Percentiles rank a stretch among this genome's conserved stretches.
Evolutionary conservation across 2,113 vertebrate genomes (phyloP).

Genomic region (Corydoras maculifer): DNA sequence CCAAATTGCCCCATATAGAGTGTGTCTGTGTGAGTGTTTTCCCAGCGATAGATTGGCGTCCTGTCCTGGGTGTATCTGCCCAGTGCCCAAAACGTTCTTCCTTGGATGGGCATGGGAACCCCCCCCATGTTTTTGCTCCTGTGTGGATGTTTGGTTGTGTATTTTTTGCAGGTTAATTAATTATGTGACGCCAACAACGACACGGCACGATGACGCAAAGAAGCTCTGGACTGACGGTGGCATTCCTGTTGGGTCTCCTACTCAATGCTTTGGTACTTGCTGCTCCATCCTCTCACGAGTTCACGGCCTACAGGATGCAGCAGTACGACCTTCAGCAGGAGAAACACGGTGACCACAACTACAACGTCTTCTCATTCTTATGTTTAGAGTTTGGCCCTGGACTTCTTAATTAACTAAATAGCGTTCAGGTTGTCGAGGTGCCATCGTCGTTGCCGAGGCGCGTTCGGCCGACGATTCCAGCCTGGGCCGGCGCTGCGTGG

Average conservation of each 20-base stretch:
- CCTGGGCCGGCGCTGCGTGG: slow-evolving; percentile 62
- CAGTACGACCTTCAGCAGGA: slow-evolving; percentile 61
- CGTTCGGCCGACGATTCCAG: slow-evolving; percentile 56
- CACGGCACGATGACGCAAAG: slow-evolving; percentile 41
- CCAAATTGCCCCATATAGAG: no score
- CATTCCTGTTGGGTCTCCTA: slow-evolving; percentile 49
- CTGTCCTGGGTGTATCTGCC: no score
- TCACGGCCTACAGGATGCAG: slow-evolving; percentile 69
- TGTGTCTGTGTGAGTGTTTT: no score
- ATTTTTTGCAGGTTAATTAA: slow-evolving; percentile 18
- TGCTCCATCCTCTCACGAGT: slow-evolving; percentile 61
- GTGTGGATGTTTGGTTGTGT: neutral
- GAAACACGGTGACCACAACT: slow-evolving; percentile 52
- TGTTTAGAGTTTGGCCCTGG: neutral
- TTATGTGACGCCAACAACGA: slow-evolving; percentile 10
- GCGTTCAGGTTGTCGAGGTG: slow-evolving; percentile 63
- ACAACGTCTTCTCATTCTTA: neutral
- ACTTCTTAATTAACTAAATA: neutral
- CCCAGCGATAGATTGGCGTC: no score
- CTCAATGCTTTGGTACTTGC: slow-evolving; percentile 53
- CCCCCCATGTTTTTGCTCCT: no score
- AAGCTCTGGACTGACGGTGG: slow-evolving; percentile 12
- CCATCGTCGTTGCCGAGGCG: slow-evolving; percentile 63
- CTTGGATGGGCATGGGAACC: no score
- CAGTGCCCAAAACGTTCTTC: no score